Base-by-base conservation (phyloP, 2,113 vertebrate genomes). In the Caloenas nicobarica region DNA sequence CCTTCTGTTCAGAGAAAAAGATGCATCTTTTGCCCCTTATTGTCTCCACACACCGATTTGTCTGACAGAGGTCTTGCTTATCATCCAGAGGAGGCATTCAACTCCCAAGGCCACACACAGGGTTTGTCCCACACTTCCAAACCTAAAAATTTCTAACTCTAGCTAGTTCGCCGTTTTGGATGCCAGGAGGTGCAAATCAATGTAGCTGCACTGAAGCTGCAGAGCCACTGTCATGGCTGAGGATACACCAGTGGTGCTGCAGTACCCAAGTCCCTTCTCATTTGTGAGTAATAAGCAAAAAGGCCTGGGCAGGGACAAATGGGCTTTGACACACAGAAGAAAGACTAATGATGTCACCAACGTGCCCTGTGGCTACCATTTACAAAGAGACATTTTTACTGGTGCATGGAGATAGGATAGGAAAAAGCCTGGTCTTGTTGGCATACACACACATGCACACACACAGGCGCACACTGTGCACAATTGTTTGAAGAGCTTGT, bases 401-500 rank as follows among this genome's bases (percentile, higher is more conserved):
- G 10, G 38, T 56, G 23, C 38, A 3, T 10, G 48, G 34, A 64
- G 69, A 78, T 24, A 40, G 91, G 56, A 16, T 10, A 74, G 73
- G 48, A 78, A 92, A 83, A 81, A 84, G 11, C 53, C 25, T 81
- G 2, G 0, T 79, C 48, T 79, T 50, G 38, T 15, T 89, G 91
- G 78, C 69, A 15, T 22, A 61, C 23, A 33, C 31, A 23, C 24
- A 74, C 21, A 36, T 6, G 33, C 53, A 83, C 2, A 76, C 26
- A 60, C 38, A 76, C 70, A 53, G 50, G 29, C 84, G 1, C 2
- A 10, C 34, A 77, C 28, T 34, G 46, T 10, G 33, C 72, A 89
- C 91, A 94, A 79, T 26, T 88, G 60, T 80, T 90, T 94, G 86
- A 96, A 94, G 88, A 94, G 56, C 53, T 90, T 93, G 50, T 0